Conservation (phyloP, 2,888 invertebrate species). For the Oconnorella tubifera region DNA sequence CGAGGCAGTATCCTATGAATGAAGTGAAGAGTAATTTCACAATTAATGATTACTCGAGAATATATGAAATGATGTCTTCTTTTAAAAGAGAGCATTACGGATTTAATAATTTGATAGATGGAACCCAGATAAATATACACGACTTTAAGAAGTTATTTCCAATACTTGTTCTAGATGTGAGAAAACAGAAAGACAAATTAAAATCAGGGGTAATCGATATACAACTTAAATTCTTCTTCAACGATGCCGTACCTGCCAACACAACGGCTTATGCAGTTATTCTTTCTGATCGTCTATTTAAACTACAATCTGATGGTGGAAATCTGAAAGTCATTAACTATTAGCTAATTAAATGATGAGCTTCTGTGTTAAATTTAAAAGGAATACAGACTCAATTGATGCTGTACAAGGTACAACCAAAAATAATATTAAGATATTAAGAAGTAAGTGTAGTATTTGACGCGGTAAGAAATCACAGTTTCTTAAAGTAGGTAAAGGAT, state of each 20-base stretch:
- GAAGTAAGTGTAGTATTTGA: neutral
- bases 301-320: conserved; percentile 1
- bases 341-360: neutral
- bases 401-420: neutral
- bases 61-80: neutral
- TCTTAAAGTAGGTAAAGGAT: neutral
- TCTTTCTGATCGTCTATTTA: neutral
- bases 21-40: neutral
- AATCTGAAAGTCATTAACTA: neutral
- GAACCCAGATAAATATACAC: neutral
- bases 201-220: conserved; percentile 4
- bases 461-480: neutral
- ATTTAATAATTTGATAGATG: neutral
- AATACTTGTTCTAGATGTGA: conserved; percentile 4
- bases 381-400: neutral
- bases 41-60: neutral
- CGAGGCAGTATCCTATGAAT: neutral
- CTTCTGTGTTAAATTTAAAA: conserved; percentile 2
- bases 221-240: neutral
- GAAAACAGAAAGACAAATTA: conserved; percentile 1
- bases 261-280: conserved; percentile 2
- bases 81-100: conserved; percentile 3
- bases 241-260: neutral
- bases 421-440: neutral
- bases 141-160: neutral